Evolutionary conservation across 2,888 invertebrate genomes (phyloP).

Genomic region (Ennomos erosarius): DNA sequence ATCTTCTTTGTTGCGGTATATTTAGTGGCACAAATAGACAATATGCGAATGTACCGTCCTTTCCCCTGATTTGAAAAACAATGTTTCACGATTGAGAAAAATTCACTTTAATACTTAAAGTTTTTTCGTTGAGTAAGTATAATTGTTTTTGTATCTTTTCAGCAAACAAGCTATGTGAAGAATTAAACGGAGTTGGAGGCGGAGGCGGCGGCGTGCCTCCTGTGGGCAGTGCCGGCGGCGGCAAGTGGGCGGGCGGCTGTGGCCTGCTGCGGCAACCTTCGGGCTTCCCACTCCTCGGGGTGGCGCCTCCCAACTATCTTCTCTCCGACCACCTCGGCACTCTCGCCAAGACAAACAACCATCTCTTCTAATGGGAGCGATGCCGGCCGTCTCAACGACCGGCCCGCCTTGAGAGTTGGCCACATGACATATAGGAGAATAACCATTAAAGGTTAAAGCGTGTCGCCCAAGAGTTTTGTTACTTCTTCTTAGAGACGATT

Average conservation of each 20-base stretch:
- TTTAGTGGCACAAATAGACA: no score
- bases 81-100: no score
- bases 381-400: conserved; percentile 44
- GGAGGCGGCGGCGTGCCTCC: conserved; percentile 65
- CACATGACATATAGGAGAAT: conserved; percentile 4
- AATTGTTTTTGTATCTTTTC: conserved; percentile 47
- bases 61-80: no score
- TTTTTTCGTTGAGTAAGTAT: no score
- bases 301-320: conserved; percentile 86
- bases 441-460: conserved; percentile 2
- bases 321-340: conserved; percentile 87
- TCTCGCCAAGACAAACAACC: conserved; percentile 86
- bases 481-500: background rate
- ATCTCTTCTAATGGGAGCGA: conserved; percentile 86
- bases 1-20: conserved; percentile 11
- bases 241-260: conserved; percentile 87
- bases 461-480: background rate
- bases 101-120: no score
- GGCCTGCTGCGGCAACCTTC: conserved; percentile 87
- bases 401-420: conserved; percentile 42
- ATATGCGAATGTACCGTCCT: no score
- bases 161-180: conserved; percentile 79
- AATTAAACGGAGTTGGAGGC: conserved; percentile 75
- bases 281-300: conserved; percentile 85
- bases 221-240: conserved; percentile 69